Conservation (phyloP, 2,797 vertebrate species). For the Urocyon cinereoargenteus region DNA sequence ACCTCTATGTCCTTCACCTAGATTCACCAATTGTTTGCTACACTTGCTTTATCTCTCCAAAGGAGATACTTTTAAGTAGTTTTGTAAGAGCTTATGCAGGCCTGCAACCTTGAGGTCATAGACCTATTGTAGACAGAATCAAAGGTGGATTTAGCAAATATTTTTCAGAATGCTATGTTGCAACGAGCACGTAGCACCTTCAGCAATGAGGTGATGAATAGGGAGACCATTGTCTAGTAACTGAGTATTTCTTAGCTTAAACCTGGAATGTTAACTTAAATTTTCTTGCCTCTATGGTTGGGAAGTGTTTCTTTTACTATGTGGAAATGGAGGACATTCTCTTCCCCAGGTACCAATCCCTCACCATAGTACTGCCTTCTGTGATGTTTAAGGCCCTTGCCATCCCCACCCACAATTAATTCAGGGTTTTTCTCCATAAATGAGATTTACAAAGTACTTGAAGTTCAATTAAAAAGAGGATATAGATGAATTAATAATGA, state of each 20-base stretch:
- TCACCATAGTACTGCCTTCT: background rate
- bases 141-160: constrained; percentile 73
- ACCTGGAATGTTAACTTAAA: background rate
- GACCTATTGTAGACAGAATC: constrained; percentile 46
- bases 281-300: background rate
- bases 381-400: background rate
- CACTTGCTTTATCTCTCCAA: constrained; percentile 46
- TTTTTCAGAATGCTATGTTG: constrained; percentile 70
- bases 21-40: constrained; percentile 20
- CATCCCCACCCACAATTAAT: background rate
- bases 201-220: background rate
- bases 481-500: background rate
- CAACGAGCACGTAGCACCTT: constrained; percentile 4
- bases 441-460: constrained; percentile 2
- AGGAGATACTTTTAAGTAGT: constrained; percentile 25
- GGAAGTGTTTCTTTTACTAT: background rate
- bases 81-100: constrained; percentile 61
- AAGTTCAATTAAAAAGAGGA: background rate
- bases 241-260: background rate
- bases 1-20: constrained; percentile 67
- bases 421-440: background rate
- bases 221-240: background rate
- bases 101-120: constrained; percentile 45
- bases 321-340: background rate
- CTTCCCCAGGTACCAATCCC: background rate